Evolutionary conservation across 2,113 vertebrate genomes (phyloP).

Genomic region (Oxygymnocypris stewartii): DNA sequence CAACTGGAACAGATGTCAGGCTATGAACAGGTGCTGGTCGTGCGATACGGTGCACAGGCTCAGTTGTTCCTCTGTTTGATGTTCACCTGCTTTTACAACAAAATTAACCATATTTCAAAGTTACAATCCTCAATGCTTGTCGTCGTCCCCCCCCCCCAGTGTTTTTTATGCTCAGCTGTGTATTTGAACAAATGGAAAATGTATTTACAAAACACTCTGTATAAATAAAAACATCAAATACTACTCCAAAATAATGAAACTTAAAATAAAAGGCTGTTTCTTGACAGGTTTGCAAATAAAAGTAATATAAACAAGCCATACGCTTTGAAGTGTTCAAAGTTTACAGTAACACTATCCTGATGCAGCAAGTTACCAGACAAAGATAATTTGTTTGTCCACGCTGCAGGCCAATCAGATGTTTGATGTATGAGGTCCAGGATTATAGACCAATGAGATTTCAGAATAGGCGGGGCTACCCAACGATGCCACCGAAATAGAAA

Average conservation of each 20-base stretch:
- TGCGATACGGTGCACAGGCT: conserved; percentile 56
- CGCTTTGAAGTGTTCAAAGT: not conserved
- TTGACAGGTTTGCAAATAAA: not conserved
- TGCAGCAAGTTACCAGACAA: not conserved
- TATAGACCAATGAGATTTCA: not conserved
- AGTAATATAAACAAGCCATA: not conserved
- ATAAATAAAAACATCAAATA: not conserved
- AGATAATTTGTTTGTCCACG: not conserved
- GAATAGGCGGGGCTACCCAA: not conserved
- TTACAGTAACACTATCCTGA: not conserved
- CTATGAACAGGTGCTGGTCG: conserved; percentile 63
- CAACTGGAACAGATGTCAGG: conserved; percentile 41
- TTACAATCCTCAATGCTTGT: not conserved
- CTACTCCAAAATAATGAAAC: not conserved
- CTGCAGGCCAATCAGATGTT: not conserved
- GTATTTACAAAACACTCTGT: not conserved
- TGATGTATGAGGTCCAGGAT: not conserved
- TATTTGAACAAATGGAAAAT: not conserved
- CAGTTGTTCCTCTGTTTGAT: conserved; percentile 1
- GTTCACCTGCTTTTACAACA: not conserved
- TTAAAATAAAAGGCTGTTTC: not conserved
- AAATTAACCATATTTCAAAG: not conserved
- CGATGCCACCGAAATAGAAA: not conserved
- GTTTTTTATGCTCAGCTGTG: not conserved
- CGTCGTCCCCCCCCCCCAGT: not conserved